phyloP scores from a whole-genome alignment of 2,888 invertebrate species.

The Drosophila macrospina region DNA sequence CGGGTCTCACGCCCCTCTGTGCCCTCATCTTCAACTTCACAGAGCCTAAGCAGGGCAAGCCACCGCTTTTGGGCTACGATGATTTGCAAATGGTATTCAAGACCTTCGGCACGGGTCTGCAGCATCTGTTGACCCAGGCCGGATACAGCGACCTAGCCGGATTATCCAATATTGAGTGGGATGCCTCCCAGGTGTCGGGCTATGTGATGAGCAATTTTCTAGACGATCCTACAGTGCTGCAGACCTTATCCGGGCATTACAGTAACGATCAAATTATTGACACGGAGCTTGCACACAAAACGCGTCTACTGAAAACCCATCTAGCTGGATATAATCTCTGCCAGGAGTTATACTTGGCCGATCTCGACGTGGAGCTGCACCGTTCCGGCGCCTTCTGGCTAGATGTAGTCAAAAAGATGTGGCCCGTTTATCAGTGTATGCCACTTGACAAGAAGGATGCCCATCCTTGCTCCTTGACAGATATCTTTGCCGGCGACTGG shows the following conservation, averaged over 20 bases:
- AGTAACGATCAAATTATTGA: constrained; percentile 90
- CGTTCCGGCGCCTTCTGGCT: constrained; percentile 92
- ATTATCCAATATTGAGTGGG: constrained; percentile 96
- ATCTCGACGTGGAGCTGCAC: constrained; percentile 93
- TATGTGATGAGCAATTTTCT: constrained; percentile 94
- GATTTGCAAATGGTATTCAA: constrained; percentile 92
- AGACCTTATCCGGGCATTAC: constrained; percentile 90
- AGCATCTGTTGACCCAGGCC: constrained; percentile 93
- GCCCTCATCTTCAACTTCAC: constrained; percentile 93
- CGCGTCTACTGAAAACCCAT: constrained; percentile 89
- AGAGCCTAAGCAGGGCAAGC: constrained; percentile 87
- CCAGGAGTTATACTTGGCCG: constrained; percentile 92
- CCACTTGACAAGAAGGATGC: constrained; percentile 92
- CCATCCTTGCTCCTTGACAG: constrained; percentile 93
- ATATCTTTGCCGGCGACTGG: constrained; percentile 93
- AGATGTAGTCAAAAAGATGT: constrained; percentile 90
- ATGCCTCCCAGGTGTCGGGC: constrained; percentile 93
- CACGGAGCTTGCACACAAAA: constrained; percentile 88
- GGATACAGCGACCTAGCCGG: constrained; percentile 94
- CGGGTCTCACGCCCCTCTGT: constrained; percentile 90
- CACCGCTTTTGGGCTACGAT: constrained; percentile 90
- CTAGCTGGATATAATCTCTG: constrained; percentile 93
- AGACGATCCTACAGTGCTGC: constrained; percentile 88
- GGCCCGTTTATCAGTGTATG: constrained; percentile 92
- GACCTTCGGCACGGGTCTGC: constrained; percentile 94